Conservation (phyloP, 2,113 vertebrate species). For the Coregonus clupeaformis region DNA sequence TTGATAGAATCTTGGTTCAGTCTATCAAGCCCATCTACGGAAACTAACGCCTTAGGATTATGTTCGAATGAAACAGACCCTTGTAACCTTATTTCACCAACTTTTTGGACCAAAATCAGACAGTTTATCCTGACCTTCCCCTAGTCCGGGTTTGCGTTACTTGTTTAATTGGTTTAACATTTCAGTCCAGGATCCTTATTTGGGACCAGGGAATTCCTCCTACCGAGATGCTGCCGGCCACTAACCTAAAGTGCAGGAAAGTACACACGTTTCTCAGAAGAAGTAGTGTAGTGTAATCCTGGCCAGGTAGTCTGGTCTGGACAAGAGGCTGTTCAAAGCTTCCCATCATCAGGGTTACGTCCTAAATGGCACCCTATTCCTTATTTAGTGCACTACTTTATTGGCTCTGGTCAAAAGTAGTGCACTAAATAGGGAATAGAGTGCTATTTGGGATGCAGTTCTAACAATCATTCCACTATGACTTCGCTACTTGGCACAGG, state of each 20-base stretch:
- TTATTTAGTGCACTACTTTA: too few species aligned
- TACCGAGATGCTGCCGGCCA: slow-evolving; percentile 3
- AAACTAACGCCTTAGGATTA: not conserved
- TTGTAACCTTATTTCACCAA: not conserved
- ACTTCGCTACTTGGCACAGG: not conserved
- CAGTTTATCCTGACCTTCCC: not conserved
- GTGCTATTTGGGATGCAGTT: too few species aligned
- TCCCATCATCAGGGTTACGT: too few species aligned
- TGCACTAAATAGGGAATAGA: too few species aligned
- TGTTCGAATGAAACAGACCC: not conserved
- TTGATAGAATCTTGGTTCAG: slow-evolving; percentile 1
- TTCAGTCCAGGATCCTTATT: slow-evolving; percentile 20
- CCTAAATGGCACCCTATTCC: too few species aligned
- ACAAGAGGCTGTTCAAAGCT: too few species aligned
- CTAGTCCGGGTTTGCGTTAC: not conserved
- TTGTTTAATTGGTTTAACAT: slow-evolving; percentile 18
- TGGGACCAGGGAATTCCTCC: slow-evolving; percentile 46
- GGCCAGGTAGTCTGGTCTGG: too few species aligned
- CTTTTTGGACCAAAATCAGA: not conserved
- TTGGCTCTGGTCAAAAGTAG: too few species aligned
- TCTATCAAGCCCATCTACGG: not conserved
- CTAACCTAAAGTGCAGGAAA: slow-evolving; percentile 12
- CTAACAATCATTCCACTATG: not conserved
- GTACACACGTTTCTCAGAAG: slow-evolving; percentile 5
- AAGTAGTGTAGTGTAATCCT: too few species aligned